Evolutionary conservation across 2,888 invertebrate species (phyloP), one percentile per base, ranked within the genome.

Genomic region (Zelleria hepariella): DNA sequence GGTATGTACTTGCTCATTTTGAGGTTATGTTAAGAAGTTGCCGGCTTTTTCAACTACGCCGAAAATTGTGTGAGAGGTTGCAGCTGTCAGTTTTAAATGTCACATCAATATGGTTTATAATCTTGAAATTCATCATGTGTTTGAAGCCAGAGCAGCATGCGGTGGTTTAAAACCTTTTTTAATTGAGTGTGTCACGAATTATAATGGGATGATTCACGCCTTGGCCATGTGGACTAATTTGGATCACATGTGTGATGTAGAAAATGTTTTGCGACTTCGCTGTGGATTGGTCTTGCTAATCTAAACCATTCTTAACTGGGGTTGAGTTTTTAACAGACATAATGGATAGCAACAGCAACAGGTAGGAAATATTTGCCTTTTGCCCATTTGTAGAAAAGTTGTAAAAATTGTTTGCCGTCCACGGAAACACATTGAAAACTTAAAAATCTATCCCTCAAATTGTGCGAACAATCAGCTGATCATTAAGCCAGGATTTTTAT

Each of bases 1-100:
- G 86, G 88, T 88, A 69, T 69, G 68, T 55, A 27, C n/a, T 51
- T 42, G 10, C 2, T 15, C 1, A 42, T 42, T 52, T 63, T 56
- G 23, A 56, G 18, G 61, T 64, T 66, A 57, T 66, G 66, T 7
- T 2, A 20, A 49, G 27, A 25, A 55, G 26, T 20, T 24, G 42
- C 57, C 57, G 57, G 55, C 59, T 26, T 49, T 59, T 47, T 59
- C 21, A 27, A 58, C 21, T 52, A 21, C 51, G 52, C 51, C 3
- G 49, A 21, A 51, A 25, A 23, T 24, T 51, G 8, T 26, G 5
- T 8, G 10, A 23, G 54, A 2, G 15, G 10, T 49, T 49, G 18
- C 49, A 25, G 25, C n/a, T n/a, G 53, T 53, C 25, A 25, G 25
- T 23, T 24, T 53, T 15, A 15, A 25, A 53, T 25, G 24, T 15